A percentile compares a stretch with the other conserved stretches of the same genome.
These are phyloP conservation scores for Psittacula derbiana DNA, from an alignment of 2,797 vertebrate genomes.

Conservation along the genomic window DNA sequence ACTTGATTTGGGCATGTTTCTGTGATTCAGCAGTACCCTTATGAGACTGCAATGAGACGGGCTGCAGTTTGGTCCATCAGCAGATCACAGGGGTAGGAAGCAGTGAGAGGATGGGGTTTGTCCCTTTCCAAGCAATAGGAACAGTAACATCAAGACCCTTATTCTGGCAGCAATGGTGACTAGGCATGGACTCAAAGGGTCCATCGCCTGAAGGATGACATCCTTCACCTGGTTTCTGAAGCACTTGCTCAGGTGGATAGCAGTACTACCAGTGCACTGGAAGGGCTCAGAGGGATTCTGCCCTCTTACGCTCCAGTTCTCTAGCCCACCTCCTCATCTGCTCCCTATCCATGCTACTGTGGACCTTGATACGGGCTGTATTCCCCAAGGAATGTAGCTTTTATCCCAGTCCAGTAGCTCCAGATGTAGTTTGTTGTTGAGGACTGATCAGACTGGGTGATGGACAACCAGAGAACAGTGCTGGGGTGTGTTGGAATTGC, in stretches of 20 bases:
- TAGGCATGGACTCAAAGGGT: background rate
- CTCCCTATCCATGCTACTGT: background rate
- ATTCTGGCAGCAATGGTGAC: background rate
- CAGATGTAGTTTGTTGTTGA: background rate
- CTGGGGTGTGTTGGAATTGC: background rate
- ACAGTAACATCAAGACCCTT: background rate
- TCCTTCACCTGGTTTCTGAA: background rate
- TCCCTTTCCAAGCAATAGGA: background rate
- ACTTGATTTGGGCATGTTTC: background rate
- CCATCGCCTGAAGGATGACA: background rate
- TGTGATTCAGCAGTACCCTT: background rate
- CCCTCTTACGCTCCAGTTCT: background rate
- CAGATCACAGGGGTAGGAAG: background rate
- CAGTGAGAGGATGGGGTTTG: background rate
- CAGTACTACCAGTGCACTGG: background rate
- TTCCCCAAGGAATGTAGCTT: background rate
- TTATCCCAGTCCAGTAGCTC: background rate
- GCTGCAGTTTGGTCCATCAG: background rate
- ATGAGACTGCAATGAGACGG: background rate
- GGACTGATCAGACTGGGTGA: background rate
- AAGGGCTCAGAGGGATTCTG: background rate
- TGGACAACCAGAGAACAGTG: background rate
- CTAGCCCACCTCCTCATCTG: background rate
- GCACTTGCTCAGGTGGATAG: background rate
- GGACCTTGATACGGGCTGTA: accelerated